Evolutionary conservation across 2,113 vertebrate genomes (phyloP), one percentile per base, ranked within the genome.

Genomic region (Pelodiscus sinensis): DNA sequence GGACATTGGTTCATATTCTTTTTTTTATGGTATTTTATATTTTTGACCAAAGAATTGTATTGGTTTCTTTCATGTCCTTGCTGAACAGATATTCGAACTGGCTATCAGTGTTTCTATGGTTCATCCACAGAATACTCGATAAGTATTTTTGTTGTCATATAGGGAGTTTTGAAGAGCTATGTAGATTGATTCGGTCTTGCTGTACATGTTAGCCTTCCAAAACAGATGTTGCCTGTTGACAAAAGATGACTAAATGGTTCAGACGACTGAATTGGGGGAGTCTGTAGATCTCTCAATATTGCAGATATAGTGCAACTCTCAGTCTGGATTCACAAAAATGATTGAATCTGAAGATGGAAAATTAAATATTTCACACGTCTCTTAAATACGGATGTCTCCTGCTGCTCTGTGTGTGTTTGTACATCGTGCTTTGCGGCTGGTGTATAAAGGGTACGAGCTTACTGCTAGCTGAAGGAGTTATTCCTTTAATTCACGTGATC

Each of bases 281-380:
- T 24, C 29, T n/a, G 31, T 82, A 0, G 0, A 60, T 65, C 54
- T 71, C 51, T 85, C 65, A 1, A 0, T 71, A 3, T 6, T 27
- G 60, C 31, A 16, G 79, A 15, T n/a, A 18, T 12, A 13, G 52
- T 51, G 27, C 2, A 8, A 19, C 58, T 78, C 22, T 7, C 31
- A 21, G 71, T 82, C 79, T 55, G 31, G 55, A 82, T 38, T 60
- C 79, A 62, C 29, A 56, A 56, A 31, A 8, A 62, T 1, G 19
- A 38, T 0, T 4, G 14, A 44, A 22, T 19, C 31, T 12, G n/a
- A 52, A 29, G 19, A 51, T 57, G 68, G 71, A 79, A 57, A 22
- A 71, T 71, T 29, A 8, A n/a, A n/a, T n/a, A 9, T n/a, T 27
- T 68, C 11, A 10, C 18, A 6, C 77, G 16, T 54, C 44, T 65